Base-by-base conservation (phyloP, 2,888 invertebrate species). In the Blastobasis adustella region DNA sequence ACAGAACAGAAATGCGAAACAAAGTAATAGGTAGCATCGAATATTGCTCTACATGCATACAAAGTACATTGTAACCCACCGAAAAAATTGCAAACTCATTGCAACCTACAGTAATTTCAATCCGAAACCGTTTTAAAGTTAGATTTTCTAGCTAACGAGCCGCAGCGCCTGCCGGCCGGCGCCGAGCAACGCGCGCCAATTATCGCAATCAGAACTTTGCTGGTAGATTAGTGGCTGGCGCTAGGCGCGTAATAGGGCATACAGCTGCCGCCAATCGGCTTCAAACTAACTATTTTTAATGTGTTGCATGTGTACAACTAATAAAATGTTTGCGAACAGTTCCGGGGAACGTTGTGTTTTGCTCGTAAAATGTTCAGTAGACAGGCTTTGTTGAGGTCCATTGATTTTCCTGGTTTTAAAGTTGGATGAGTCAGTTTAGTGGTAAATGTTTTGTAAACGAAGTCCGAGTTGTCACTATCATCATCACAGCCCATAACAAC, bases 141-240 rank as follows among this genome's bases (percentile, higher is more conserved):
- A 7, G 46, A 45, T 49, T 38, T 51, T 49, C 56, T 52, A 59
- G 50, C 54, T 52, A 55, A 59, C 52, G 56, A 57, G 52, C 55
- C 53, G 49, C 54, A 63, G 52, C 68, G 73, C 68, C 69, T 70
- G 66, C 60, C 59, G 60, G 66, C 65, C 66, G 65, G 70, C 67
- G 66, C 59, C 58, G 23, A 23, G 23, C 23, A 23, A 23, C 23
- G 23, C 23, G 23, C 23, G 63, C 71, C 71, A 73, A 73, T 73
- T 72, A 71, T 66, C 62, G 63, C 61, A 66, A 69, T 72, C 70
- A 65, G 61, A 66, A 73, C 63, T 69, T 73, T 67, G 74, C 71
- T 66, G 59, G 66, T 58, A 66, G 61, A 60, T 62, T 62, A 54
- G 56, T 55, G 64, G 61, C 71, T 73, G 74, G 73, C 73, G 71